phyloP scores from a whole-genome alignment of 2,888 invertebrate genomes.

The Pteria penguin region DNA sequence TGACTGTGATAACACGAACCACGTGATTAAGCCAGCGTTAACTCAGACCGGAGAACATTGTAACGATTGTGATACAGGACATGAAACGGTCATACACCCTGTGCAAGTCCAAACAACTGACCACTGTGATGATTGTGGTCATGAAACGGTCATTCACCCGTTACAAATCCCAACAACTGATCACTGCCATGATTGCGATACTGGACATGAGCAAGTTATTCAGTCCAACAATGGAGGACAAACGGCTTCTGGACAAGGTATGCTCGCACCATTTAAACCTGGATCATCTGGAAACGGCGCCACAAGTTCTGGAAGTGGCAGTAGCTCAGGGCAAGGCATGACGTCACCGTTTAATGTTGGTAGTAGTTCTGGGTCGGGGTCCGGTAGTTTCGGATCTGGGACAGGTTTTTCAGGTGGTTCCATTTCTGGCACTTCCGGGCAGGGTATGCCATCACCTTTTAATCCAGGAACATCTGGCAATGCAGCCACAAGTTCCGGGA shows the following conservation, averaged over 20 bases:
- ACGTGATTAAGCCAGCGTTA: too few species aligned
- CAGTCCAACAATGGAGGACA: background rate
- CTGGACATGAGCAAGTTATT: background rate
- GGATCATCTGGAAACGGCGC: background rate
- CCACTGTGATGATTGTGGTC: constrained; percentile 20
- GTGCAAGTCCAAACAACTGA: background rate
- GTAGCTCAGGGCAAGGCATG: constrained; percentile 11
- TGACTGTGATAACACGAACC: too few species aligned
- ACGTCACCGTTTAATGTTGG: constrained; percentile 19
- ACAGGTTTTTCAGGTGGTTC: background rate
- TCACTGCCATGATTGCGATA: constrained; percentile 25
- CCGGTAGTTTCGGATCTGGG: background rate
- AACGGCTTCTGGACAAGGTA: background rate
- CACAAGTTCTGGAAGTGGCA: background rate
- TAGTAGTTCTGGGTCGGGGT: constrained; percentile 14
- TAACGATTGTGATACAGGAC: constrained; percentile 20
- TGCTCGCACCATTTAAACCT: constrained; percentile 1
- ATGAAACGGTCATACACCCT: constrained; percentile 3
- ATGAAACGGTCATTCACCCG: background rate
- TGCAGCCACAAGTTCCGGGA: background rate
- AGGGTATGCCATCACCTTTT: constrained; percentile 15
- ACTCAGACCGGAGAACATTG: too few species aligned
- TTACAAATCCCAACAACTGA: background rate
- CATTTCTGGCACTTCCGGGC: background rate
- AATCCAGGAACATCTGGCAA: background rate